Evolutionary conservation across 2,113 vertebrate genomes (phyloP).

Genomic region (Lethenteron reissneri): DNA sequence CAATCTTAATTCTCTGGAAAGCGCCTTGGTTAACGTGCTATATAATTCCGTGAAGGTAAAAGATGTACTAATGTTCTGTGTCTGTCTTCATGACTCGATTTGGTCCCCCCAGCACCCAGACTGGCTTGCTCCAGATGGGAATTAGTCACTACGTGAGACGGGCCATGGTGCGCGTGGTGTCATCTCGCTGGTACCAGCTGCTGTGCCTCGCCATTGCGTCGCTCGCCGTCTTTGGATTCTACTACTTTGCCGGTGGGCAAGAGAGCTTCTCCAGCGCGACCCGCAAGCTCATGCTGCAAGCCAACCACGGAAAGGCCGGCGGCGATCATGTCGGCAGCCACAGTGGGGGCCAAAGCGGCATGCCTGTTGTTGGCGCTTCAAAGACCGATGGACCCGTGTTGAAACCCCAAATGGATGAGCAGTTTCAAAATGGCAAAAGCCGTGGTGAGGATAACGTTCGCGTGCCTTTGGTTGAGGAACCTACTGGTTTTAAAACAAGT

Average conservation of each 20-base stretch:
- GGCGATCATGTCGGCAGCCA: constrained; percentile 23
- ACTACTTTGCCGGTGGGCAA: constrained; percentile 55
- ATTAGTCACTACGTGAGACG: background rate
- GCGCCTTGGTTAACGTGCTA: too few relatives aligned
- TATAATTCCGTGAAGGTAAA: too few relatives aligned
- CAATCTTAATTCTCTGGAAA: too few relatives aligned
- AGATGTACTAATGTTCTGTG: too few relatives aligned
- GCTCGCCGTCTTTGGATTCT: constrained; percentile 57
- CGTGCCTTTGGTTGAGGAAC: background rate
- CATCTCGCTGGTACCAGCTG: constrained; percentile 1
- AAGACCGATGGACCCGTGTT: constrained; percentile 7
- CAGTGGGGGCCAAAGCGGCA: constrained; percentile 11
- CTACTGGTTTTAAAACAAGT: background rate
- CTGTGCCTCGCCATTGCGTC: constrained; percentile 21
- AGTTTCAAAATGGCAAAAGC: constrained; percentile 6
- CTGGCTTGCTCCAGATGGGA: background rate
- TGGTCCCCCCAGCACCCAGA: too few relatives aligned
- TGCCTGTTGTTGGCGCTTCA: background rate
- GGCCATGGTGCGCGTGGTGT: background rate
- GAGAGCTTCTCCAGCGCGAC: constrained; percentile 75
- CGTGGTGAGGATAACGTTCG: constrained; percentile 5
- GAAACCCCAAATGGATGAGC: constrained; percentile 12
- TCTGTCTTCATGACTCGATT: too few relatives aligned
- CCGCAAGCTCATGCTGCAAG: constrained; percentile 42
- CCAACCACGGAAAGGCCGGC: constrained; percentile 22